Evolutionary conservation across 2,113 vertebrate genomes (phyloP), one percentile per base, ranked within the genome.

Genomic region (Eulemur rufifrons): DNA sequence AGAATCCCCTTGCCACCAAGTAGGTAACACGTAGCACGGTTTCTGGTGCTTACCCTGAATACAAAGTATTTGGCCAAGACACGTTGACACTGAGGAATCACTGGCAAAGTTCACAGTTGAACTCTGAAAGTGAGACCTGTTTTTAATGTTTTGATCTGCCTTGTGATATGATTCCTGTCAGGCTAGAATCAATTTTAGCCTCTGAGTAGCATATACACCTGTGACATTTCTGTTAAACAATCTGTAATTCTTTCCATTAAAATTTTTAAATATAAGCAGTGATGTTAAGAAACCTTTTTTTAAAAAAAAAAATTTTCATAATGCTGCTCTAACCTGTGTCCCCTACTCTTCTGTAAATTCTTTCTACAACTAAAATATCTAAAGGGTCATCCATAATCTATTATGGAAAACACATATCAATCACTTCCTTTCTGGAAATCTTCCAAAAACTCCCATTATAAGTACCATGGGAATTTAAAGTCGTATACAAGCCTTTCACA

Each of bases 81-180:
- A 68, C 3, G 54, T 27, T 27, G 32, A 42, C 54, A 34, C 61
- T 74, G 45, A 83, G 89, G 77, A 73, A 71, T 81, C 73, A 8
- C 3, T 92, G 78, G 45, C 83, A 82, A 81, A 69, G n/a, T n/a
- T 89, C 74, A 37, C 0, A 59, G 39, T 7, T 52, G 50, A 84
- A 89, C 69, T 95, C 91, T 85, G 68, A 94, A 95, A 89, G 59
- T 63, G 50, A 96, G 52, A 94, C 59, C 91, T 86, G 64, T 92
- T 97, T 96, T 96, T 94, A 77, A 68, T 92, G 74, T 95, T 94
- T 54, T 77, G 32, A 73, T n/a, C 34, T 88, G 61, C 59, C 63
- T 86, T 81, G 37, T 81, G 39, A 89, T 59, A 84, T 14, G 37
- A 84, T 83, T 86, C 29, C 11, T 77, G 21, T 71, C 54, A 52